Conservation (phyloP, 2,113 vertebrate genomes). For the Xiphophorus maculatus region DNA sequence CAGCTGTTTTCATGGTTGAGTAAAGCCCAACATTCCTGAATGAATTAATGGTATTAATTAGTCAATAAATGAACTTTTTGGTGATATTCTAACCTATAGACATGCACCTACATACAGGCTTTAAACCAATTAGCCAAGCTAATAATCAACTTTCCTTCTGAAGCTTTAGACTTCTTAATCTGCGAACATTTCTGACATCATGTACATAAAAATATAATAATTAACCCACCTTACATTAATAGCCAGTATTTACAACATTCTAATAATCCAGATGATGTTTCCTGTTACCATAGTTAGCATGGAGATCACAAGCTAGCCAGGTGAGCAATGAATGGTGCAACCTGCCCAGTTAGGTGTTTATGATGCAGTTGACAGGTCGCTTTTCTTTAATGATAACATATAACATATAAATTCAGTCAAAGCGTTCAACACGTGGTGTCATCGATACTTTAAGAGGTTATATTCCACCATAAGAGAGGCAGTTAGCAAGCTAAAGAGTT, state of each 20-base stretch:
- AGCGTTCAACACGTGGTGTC: neutral
- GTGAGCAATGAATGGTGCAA: neutral
- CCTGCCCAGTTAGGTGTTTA: neutral
- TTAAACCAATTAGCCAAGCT: constrained; percentile 48
- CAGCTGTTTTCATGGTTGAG: neutral
- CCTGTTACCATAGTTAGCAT: neutral
- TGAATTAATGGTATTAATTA: neutral
- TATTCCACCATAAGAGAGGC: neutral
- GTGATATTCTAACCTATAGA: neutral
- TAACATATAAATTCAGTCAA: neutral
- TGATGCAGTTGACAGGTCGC: neutral
- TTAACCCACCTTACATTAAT: neutral
- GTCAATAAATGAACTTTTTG: neutral
- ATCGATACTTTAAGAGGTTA: neutral
- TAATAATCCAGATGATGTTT: neutral
- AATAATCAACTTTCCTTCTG: neutral
- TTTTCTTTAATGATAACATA: neutral
- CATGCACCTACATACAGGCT: neutral
- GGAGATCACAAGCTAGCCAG: constrained; percentile 1
- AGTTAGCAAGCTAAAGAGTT: constrained; percentile 24
- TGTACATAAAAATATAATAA: neutral
- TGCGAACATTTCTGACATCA: neutral
- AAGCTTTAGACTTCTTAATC: constrained; percentile 2
- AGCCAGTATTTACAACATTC: neutral
- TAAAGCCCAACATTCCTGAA: neutral